phyloP scores from a whole-genome alignment of 2,113 vertebrate species.

The Heterocephalus glaber region DNA sequence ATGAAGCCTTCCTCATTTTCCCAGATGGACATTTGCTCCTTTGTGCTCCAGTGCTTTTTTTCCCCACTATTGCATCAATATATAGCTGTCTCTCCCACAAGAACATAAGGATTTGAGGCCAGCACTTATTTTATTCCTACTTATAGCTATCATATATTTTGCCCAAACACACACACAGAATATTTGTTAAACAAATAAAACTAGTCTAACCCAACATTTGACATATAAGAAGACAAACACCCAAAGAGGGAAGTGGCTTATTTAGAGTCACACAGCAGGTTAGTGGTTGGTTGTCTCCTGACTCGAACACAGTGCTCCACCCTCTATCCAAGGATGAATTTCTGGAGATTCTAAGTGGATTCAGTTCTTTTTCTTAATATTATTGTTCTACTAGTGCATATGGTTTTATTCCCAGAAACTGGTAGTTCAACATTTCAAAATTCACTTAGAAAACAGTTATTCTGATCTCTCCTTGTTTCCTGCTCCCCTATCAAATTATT shows the following conservation, averaged over 20 bases:
- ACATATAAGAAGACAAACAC: conserved; percentile 22
- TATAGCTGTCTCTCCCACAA: not conserved
- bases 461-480: not conserved
- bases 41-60: not conserved
- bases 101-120: not conserved
- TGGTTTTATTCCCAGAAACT: conserved; percentile 2
- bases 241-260: conserved; percentile 9
- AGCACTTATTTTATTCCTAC: not conserved
- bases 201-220: conserved; percentile 30
- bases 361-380: not conserved
- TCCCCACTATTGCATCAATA: not conserved
- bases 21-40: not conserved
- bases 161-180: not conserved
- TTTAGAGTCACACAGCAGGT: not conserved
- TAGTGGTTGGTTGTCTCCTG: not conserved
- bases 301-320: not conserved
- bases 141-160: not conserved
- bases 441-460: conserved; percentile 43
- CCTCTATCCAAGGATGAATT: not conserved
- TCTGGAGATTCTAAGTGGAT: conserved; percentile 2
- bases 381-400: not conserved
- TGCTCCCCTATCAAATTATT: not conserved
- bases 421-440: conserved; percentile 21
- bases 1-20: not conserved
- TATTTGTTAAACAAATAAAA: conserved; percentile 27